Evolutionary conservation across 2,797 vertebrate species (phyloP), one percentile per base, ranked within the genome.

Genomic region (Onychomys torridus): DNA sequence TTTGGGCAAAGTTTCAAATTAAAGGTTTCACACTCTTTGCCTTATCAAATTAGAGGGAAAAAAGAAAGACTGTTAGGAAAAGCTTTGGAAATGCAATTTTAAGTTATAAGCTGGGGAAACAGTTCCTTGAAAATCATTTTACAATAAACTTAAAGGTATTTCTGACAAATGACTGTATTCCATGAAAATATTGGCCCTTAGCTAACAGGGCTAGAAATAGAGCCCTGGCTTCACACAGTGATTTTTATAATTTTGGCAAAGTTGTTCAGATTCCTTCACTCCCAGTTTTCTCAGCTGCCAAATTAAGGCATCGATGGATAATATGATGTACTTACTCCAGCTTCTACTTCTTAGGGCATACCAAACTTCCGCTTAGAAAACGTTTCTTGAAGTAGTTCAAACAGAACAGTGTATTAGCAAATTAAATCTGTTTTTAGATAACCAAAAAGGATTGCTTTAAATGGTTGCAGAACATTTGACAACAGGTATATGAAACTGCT

Each of bases 1-100:
- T 95, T 92, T 63, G 82, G n/a, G 34, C 29, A 93, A 90, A 89
- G 34, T 78, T 79, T 97, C 91, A 95, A 91, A 96, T 97, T 87
- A 96, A 96, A 93, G 29, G 25, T 78, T 89, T 89, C 46, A 43
- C 32, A 89, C 19, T 49, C 0, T 92, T 89, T 55, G 6, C 14
- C 73, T 77, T 87, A 75, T 91, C 34, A 97, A 82, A 96, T 59
- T 69, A 90, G 61, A 11, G 83, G 7, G 14, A 17, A 17, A 46
- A n/a, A 93, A 25, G 11, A 85, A 86, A 52, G 32, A 85, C 32
- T 69, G 4, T 25, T 69, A 52, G 43, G n/a, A 32, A 40, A 71
- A 75, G 69, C 9, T 55, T 32, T 1, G 14, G 9, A 93, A 95
- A 61, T 2, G 13, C 27, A 34, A 46, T 11, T 46, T 49, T 25